A percentile compares a stretch with the other conserved stretches of the same genome.
Evolutionary conservation across 1,140 invertebrate genomes (phyloP).

Genomic region (Trichogramma pretiosum): DNA sequence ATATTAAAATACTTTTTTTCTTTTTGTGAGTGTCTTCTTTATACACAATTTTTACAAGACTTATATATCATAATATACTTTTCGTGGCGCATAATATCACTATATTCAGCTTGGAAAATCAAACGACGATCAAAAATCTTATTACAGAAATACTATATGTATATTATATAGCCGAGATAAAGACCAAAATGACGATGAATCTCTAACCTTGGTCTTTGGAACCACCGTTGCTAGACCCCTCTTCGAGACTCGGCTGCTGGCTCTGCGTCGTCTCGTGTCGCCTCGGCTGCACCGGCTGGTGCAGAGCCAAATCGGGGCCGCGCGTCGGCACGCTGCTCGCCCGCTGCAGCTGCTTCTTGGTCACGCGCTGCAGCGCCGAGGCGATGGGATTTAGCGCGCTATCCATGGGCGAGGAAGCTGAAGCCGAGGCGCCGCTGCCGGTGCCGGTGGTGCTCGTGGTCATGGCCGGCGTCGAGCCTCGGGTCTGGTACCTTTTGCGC

Average conservation of each 20-base stretch:
- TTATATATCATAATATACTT: no score
- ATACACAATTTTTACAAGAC: no score
- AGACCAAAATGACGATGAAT: neutral
- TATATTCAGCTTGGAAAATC: no score
- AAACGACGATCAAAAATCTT: no score
- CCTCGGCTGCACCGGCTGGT: conserved; percentile 31
- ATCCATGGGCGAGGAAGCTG: conserved; percentile 3
- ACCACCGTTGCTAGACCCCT: conserved; percentile 39
- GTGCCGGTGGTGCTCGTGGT: conserved; percentile 39
- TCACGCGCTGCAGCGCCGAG: conserved; percentile 22
- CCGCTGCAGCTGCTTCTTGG: conserved; percentile 45
- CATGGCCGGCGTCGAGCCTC: conserved; percentile 54
- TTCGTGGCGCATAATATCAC: no score
- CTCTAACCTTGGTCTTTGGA: conserved; percentile 32
- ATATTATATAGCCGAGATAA: neutral
- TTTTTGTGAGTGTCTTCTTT: no score
- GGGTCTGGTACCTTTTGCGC: conserved; percentile 68
- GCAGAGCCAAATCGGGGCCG: conserved; percentile 40
- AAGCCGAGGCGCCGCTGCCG: conserved; percentile 24
- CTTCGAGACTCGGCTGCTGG: conserved; percentile 43
- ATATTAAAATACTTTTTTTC: no score
- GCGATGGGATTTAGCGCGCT: conserved; percentile 24
- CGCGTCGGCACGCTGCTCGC: conserved; percentile 54
- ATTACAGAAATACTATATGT: no score
- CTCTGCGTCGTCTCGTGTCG: conserved; percentile 46